A percentile compares a stretch with the other conserved stretches of the same genome.
These are phyloP conservation scores for Siniperca scherzeri DNA, from an alignment of 2,797 vertebrate genomes.

Conservation along the genomic window DNA sequence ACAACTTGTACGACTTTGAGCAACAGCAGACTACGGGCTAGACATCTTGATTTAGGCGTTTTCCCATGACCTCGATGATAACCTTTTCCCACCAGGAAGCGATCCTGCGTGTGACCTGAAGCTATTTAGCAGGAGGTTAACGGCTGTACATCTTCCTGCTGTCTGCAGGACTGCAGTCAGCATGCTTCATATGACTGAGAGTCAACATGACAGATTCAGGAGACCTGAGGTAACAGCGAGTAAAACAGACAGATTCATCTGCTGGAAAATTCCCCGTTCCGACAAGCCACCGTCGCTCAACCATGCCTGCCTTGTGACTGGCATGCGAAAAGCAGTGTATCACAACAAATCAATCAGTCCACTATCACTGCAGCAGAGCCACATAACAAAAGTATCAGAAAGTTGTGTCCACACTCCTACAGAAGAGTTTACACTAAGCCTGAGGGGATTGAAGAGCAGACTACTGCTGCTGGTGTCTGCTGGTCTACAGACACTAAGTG, in stretches of 20 bases:
- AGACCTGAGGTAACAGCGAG: conserved; percentile 21
- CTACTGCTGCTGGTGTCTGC: conserved; percentile 17
- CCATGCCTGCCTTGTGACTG: conserved; percentile 17
- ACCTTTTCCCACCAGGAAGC: conserved; percentile 27
- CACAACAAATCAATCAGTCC: conserved; percentile 61
- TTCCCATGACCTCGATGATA: conserved; percentile 38
- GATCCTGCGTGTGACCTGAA: neutral
- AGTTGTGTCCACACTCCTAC: conserved; percentile 37
- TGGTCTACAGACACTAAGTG: conserved; percentile 32
- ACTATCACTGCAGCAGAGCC: conserved; percentile 18
- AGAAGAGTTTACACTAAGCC: conserved; percentile 35
- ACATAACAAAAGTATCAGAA: conserved; percentile 21
- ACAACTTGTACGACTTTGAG: neutral
- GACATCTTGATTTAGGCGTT: conserved; percentile 31
- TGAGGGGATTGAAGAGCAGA: conserved; percentile 40
- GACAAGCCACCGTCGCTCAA: conserved; percentile 20
- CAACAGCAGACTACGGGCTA: neutral
- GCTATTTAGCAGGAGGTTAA: conserved; percentile 21
- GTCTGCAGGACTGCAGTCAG: conserved; percentile 26
- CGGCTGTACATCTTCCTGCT: conserved; percentile 10
- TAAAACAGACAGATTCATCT: conserved; percentile 46
- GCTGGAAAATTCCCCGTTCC: conserved; percentile 8
- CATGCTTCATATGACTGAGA: conserved; percentile 24
- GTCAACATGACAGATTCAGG: conserved; percentile 36
- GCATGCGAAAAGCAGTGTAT: conserved; percentile 19